These are phyloP conservation scores for Plutomurus gul DNA, from an alignment of 1,140 invertebrate genomes.

Conservation along the genomic window DNA sequence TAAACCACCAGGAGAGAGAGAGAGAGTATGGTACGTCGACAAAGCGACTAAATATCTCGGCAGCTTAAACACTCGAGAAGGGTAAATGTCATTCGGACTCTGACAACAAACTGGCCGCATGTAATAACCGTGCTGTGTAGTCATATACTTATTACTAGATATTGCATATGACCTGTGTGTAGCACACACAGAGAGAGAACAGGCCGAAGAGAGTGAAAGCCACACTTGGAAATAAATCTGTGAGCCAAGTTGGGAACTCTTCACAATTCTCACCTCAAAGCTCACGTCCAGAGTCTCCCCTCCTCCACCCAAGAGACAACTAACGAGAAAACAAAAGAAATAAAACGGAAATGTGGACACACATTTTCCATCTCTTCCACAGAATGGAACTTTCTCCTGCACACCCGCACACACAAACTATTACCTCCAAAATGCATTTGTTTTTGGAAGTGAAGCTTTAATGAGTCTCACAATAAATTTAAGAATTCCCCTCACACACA, in stretches of 20 bases:
- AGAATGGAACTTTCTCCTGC: not conserved
- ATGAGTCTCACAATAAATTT: not conserved
- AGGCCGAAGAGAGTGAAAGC: not conserved
- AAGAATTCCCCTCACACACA: not conserved
- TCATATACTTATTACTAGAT: too few relatives aligned
- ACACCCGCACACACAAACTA: not conserved
- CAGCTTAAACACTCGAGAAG: too few relatives aligned
- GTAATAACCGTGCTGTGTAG: too few relatives aligned
- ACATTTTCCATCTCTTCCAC: not conserved
- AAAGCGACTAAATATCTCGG: too few relatives aligned
- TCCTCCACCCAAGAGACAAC: slow-evolving; percentile 6
- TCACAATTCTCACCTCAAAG: slow-evolving; percentile 24
- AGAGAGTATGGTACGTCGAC: too few relatives aligned
- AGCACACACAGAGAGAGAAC: not conserved
- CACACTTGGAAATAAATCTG: slow-evolving; percentile 8
- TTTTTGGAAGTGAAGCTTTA: slow-evolving; percentile 4
- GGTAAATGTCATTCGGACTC: too few relatives aligned
- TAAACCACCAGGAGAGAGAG: too few relatives aligned
- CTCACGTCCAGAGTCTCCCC: slow-evolving; percentile 6
- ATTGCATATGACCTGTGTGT: not conserved
- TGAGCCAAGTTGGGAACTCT: slow-evolving; percentile 1
- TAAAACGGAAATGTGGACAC: slow-evolving; percentile 9
- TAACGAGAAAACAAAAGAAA: slow-evolving; percentile 30
- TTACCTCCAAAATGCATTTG: not conserved
- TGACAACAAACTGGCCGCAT: too few relatives aligned